These are phyloP conservation scores for Madoqua kirkii DNA, from an alignment of 2,113 vertebrate species.

Conservation along the genomic window DNA sequence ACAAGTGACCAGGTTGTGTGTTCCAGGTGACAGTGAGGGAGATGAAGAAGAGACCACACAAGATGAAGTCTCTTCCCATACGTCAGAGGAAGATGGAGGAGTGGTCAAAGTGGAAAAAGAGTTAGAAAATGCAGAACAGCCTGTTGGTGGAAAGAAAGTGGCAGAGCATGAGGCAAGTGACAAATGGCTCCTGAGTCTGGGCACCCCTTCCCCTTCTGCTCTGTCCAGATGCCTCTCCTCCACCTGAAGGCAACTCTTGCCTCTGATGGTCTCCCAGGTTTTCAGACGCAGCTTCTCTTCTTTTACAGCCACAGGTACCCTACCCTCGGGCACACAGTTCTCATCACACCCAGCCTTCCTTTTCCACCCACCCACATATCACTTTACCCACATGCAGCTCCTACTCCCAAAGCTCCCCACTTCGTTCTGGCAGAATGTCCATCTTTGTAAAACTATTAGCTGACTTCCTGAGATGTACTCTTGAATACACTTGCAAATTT, in stretches of 20 bases:
- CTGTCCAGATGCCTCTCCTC: background rate
- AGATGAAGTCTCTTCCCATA: conserved; percentile 85
- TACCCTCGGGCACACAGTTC: background rate
- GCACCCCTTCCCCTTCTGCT: background rate
- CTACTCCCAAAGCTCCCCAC: background rate
- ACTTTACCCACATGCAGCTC: background rate
- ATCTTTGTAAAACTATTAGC: background rate
- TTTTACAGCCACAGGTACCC: background rate
- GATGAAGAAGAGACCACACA: conserved; percentile 84
- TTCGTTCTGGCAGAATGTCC: background rate
- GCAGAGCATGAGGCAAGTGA: conserved; percentile 79
- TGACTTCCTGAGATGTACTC: background rate
- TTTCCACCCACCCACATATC: background rate
- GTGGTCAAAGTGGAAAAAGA: conserved; percentile 81
- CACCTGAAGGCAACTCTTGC: background rate
- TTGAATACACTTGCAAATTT: background rate
- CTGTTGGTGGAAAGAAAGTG: conserved; percentile 55
- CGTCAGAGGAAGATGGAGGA: conserved; percentile 82
- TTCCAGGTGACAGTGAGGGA: conserved; percentile 84
- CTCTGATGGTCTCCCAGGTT: background rate
- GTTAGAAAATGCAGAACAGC: conserved; percentile 72
- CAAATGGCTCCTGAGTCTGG: background rate
- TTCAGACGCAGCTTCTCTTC: background rate
- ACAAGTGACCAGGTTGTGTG: conserved; percentile 55
- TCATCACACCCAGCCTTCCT: background rate